phyloP scores from a whole-genome alignment of 2,888 invertebrate genomes.

The Drosophila anomelani region DNA sequence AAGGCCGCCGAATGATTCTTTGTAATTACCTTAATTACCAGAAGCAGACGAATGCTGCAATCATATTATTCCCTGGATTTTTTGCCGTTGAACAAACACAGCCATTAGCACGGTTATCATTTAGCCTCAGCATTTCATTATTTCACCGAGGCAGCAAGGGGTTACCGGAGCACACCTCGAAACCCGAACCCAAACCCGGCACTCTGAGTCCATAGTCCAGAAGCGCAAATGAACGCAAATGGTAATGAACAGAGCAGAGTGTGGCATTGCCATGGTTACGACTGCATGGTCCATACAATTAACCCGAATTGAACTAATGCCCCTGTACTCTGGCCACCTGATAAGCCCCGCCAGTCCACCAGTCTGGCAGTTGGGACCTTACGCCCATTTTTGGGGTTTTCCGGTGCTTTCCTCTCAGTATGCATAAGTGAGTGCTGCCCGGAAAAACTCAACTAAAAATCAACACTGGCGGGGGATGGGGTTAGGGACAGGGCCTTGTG shows the following conservation, averaged over 20 bases:
- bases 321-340: slow-evolving; percentile 55
- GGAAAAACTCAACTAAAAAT: slow-evolving; percentile 39
- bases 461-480: slow-evolving; percentile 25
- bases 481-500: slow-evolving; percentile 25
- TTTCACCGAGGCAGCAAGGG: slow-evolving; percentile 1
- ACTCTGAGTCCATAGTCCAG: slow-evolving; percentile 1
- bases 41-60: slow-evolving; percentile 7
- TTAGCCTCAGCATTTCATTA: slow-evolving; percentile 31
- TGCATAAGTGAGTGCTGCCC: slow-evolving; percentile 43
- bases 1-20: background rate
- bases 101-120: slow-evolving; percentile 35
- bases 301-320: slow-evolving; percentile 76
- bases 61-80: slow-evolving; percentile 4
- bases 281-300: slow-evolving; percentile 65
- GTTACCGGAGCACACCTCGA: slow-evolving; percentile 12
- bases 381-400: slow-evolving; percentile 10
- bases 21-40: background rate
- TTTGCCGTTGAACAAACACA: slow-evolving; percentile 7
- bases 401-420: background rate
- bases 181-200: background rate
- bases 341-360: slow-evolving; percentile 52
- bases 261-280: slow-evolving; percentile 24
- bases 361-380: background rate
- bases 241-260: slow-evolving; percentile 41
- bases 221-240: slow-evolving; percentile 46